Evolutionary conservation across 2,888 invertebrate species (phyloP).

Genomic region (Volucella inanis): DNA sequence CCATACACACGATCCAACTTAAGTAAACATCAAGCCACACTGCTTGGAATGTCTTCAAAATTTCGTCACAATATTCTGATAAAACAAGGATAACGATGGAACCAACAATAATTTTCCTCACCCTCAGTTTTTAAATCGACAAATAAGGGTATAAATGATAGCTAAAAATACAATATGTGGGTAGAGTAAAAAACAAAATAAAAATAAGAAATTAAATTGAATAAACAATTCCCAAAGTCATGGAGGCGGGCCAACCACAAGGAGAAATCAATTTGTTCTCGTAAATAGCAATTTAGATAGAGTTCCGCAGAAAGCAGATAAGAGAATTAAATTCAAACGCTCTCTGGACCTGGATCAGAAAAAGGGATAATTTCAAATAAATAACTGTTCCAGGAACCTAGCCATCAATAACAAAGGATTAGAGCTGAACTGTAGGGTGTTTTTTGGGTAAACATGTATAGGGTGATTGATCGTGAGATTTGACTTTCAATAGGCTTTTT

Average conservation of each 20-base stretch:
- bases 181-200: neutral
- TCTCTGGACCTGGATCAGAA: too few species aligned
- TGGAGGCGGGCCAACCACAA: neutral
- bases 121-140: too few species aligned
- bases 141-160: too few species aligned
- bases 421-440: too few species aligned
- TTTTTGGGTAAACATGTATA: too few species aligned
- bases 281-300: constrained; percentile 6
- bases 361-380: neutral
- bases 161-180: too few species aligned
- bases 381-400: too few species aligned
- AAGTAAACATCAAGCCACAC: constrained; percentile 13
- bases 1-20: neutral
- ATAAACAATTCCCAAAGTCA: neutral
- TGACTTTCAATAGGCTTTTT: too few species aligned
- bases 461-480: too few species aligned
- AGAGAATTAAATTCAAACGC: neutral
- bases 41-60: constrained; percentile 7
- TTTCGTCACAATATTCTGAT: neutral
- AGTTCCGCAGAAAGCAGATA: neutral
- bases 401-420: too few species aligned
- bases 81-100: constrained; percentile 2
- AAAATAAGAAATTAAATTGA: constrained; percentile 21
- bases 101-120: too few species aligned
- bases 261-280: neutral